Evolutionary conservation across 2,797 vertebrate species (phyloP).

Genomic region (Cossypha caffra): DNA sequence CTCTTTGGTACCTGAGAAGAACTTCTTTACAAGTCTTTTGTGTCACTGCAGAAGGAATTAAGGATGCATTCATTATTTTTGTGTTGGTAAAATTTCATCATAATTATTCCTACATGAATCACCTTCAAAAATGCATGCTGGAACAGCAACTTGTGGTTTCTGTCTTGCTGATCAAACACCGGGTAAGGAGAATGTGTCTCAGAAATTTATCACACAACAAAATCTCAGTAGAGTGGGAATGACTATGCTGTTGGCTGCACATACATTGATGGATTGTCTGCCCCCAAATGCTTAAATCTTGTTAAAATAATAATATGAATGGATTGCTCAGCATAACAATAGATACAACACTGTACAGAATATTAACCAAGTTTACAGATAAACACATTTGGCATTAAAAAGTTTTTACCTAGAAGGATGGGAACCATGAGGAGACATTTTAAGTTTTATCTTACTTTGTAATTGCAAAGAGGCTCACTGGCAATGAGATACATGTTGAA

Average conservation of each 20-base stretch:
- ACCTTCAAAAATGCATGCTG: not conserved
- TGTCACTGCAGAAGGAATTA: not conserved
- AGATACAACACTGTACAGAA: not conserved
- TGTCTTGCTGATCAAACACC: not conserved
- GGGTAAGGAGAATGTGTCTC: not conserved
- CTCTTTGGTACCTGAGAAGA: not conserved
- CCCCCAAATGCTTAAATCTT: not conserved
- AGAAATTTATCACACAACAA: not conserved
- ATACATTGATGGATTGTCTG: not conserved
- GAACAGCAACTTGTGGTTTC: not conserved
- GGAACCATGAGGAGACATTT: not conserved
- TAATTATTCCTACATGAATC: not conserved
- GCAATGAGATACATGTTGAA: not conserved
- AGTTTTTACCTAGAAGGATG: not conserved
- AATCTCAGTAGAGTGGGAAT: not conserved
- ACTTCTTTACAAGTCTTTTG: not conserved
- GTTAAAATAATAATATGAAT: not conserved
- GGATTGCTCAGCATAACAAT: not conserved
- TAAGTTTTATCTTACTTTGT: not conserved
- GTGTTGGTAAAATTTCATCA: not conserved
- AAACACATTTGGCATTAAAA: not conserved
- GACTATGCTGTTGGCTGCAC: not conserved
- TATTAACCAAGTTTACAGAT: not conserved
- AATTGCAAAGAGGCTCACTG: not conserved
- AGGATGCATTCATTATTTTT: not conserved